phyloP scores from a whole-genome alignment of 2,888 invertebrate species.

The Drosophila differens region DNA sequence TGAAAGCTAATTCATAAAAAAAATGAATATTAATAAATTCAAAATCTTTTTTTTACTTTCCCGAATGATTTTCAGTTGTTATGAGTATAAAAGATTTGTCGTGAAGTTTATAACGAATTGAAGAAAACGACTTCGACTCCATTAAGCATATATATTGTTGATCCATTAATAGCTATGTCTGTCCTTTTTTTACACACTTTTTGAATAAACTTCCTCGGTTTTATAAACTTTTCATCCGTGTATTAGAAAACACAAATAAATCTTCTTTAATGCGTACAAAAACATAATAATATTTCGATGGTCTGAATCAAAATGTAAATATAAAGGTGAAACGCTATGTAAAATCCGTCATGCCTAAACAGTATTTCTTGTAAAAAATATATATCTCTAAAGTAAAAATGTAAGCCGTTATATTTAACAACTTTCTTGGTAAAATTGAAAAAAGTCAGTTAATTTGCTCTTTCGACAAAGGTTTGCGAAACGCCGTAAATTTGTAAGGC shows the following conservation, averaged over 20 bases:
- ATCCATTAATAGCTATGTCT: too few relatives aligned
- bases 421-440: not conserved
- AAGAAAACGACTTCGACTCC: too few relatives aligned
- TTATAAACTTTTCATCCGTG: too few relatives aligned
- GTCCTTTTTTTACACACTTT: too few relatives aligned
- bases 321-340: not conserved
- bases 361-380: too few relatives aligned
- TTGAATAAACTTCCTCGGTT: too few relatives aligned
- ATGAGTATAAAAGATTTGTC: not conserved
- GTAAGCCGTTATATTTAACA: too few relatives aligned
- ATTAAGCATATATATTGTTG: too few relatives aligned
- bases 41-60: not conserved
- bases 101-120: not conserved
- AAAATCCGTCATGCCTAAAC: not conserved
- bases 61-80: not conserved
- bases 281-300: not conserved
- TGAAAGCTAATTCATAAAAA: not conserved
- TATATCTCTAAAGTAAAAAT: too few relatives aligned
- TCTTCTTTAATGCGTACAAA: not conserved
- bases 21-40: not conserved
- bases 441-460: not conserved
- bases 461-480: not conserved
- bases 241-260: not conserved
- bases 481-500: not conserved
- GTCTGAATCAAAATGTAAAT: not conserved